Evolutionary conservation across 2,113 vertebrate genomes (phyloP).

Genomic region (Prionailurus viverrinus): DNA sequence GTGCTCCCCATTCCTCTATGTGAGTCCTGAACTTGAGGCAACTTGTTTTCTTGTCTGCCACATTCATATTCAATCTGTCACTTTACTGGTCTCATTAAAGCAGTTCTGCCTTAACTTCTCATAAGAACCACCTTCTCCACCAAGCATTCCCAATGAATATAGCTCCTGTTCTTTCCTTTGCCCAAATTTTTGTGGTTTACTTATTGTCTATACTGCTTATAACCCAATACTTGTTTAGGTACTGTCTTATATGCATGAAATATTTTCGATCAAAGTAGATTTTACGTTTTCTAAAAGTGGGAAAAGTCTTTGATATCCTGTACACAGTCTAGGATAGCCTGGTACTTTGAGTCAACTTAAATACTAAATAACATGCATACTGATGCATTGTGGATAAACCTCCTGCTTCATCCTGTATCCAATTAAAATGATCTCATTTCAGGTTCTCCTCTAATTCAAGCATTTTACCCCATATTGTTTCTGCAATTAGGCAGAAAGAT

Average conservation of each 20-base stretch:
- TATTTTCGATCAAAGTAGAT: neutral
- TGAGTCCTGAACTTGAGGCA: neutral
- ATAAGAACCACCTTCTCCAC: neutral
- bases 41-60: neutral
- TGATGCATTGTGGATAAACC: neutral
- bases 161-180: neutral
- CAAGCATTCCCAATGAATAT: neutral
- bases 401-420: neutral
- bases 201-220: neutral
- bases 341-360: neutral
- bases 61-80: neutral
- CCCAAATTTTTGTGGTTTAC: neutral
- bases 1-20: neutral
- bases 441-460: neutral
- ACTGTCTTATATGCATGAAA: neutral
- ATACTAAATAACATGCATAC: neutral
- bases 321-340: neutral
- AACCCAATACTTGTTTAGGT: neutral
- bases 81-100: neutral
- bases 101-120: neutral
- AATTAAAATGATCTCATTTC: neutral
- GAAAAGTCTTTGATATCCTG: neutral
- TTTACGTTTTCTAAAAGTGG: neutral
- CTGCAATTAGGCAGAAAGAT: conserved; percentile 56
- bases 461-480: conserved; percentile 22